phyloP scores from a whole-genome alignment of 2,113 vertebrate genomes.

The Oplegnathus fasciatus region DNA sequence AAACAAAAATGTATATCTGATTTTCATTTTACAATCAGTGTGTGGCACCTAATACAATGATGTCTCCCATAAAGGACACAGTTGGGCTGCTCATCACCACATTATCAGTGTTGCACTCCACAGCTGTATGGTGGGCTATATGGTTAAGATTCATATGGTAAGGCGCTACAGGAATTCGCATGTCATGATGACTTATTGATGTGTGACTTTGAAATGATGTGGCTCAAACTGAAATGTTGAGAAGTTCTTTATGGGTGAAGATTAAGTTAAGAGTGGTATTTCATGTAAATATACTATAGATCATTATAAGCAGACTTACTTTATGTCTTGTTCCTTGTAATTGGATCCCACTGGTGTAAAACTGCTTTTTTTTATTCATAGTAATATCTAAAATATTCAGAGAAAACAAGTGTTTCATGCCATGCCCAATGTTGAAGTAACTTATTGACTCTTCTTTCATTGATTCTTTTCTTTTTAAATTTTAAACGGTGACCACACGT shows the following conservation, averaged over 20 bases:
- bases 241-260: neutral
- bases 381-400: neutral
- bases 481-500: neutral
- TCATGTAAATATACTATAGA: neutral
- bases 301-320: neutral
- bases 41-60: slow-evolving; percentile 5
- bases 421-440: neutral
- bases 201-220: neutral
- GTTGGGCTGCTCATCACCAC: neutral
- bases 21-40: neutral
- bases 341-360: neutral
- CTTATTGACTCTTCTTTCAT: neutral
- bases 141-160: neutral
- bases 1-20: neutral
- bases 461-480: neutral
- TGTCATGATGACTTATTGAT: neutral
- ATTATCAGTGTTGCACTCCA: neutral
- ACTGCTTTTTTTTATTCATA: neutral
- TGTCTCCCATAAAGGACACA: neutral
- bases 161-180: neutral
- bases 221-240: neutral
- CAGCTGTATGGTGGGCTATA: neutral
- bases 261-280: neutral
- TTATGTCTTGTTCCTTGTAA: neutral
- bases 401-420: neutral